Evolutionary conservation across 2,888 invertebrate species (phyloP).

Genomic region (Oscheius sp.): DNA sequence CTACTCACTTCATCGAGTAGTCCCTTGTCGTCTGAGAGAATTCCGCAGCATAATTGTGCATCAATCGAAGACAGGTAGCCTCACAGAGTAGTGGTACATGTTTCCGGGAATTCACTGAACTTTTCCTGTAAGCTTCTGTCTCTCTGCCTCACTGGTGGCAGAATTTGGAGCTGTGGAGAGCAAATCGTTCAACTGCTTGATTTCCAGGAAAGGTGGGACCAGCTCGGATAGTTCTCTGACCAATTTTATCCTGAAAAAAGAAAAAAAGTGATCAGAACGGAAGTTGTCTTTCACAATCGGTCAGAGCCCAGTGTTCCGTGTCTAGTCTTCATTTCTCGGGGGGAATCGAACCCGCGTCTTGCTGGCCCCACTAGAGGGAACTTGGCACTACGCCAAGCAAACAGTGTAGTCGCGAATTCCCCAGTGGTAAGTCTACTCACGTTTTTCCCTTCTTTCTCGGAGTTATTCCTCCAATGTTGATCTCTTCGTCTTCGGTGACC

Average conservation of each 20-base stretch:
- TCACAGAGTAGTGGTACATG: conserved; percentile 65
- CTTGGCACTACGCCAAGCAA: conserved; percentile 11
- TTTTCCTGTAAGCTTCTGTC: neutral
- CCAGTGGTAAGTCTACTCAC: neutral
- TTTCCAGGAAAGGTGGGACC: conserved; percentile 73
- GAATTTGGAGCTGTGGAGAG: conserved; percentile 56
- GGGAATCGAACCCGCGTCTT: conserved; percentile 40
- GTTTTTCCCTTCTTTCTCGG: conserved; percentile 28
- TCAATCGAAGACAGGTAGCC: conserved; percentile 71
- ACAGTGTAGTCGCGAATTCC: neutral
- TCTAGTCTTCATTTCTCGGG: conserved; percentile 48
- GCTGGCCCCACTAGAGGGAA: neutral
- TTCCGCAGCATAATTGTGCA: conserved; percentile 74
- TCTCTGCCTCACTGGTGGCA: conserved; percentile 44
- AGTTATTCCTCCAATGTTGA: conserved; percentile 11
- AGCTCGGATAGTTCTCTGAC: conserved; percentile 76
- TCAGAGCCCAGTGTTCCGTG: conserved; percentile 62
- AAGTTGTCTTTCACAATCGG: conserved; percentile 47
- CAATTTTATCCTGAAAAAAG: conserved; percentile 57
- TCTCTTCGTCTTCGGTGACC: conserved; percentile 35
- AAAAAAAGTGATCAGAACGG: conserved; percentile 54
- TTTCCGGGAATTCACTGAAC: conserved; percentile 57
- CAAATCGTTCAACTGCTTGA: conserved; percentile 67
- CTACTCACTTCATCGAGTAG: conserved; percentile 45
- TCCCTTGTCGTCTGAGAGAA: conserved; percentile 74